Conservation (phyloP, 1,140 invertebrate genomes). For the Sarcophaga bullata region DNA sequence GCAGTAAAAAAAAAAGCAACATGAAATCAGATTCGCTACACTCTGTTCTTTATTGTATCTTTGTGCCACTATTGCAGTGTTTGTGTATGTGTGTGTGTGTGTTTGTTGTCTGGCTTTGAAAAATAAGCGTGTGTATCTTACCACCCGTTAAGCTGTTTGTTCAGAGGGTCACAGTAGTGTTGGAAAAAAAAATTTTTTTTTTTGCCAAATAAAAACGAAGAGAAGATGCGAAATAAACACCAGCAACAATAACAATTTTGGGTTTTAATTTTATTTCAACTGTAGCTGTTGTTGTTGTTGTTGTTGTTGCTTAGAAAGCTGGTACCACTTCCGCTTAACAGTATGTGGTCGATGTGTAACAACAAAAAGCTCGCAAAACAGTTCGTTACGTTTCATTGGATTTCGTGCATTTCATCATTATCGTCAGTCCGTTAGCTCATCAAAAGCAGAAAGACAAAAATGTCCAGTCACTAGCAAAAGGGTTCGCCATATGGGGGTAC, state of each 20-base stretch:
- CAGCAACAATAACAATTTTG: background rate
- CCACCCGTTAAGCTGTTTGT: constrained; percentile 39
- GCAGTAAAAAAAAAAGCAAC: background rate
- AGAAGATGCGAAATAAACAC: background rate
- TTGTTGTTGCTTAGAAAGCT: background rate
- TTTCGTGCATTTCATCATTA: background rate
- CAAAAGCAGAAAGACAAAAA: no score
- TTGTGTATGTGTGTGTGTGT: no score
- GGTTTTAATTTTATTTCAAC: background rate
- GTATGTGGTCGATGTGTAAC: constrained; percentile 25
- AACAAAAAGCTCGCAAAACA: background rate
- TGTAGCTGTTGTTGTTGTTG: background rate
- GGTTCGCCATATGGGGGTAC: no score
- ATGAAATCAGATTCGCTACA: background rate
- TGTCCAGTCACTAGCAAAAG: no score
- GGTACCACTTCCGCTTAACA: constrained; percentile 31
- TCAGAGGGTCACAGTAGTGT: constrained; percentile 28
- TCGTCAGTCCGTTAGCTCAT: background rate
- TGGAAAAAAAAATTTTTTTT: background rate
- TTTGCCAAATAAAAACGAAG: background rate
- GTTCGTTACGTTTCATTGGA: background rate
- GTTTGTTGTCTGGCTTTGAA: background rate
- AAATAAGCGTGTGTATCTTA: constrained; percentile 29
- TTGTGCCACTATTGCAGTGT: background rate
- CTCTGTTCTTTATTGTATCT: background rate